A percentile compares a stretch with the other conserved stretches of the same genome.
Conservation (phyloP, 2,888 invertebrate species). For the Tolmerus cingulatus region DNA sequence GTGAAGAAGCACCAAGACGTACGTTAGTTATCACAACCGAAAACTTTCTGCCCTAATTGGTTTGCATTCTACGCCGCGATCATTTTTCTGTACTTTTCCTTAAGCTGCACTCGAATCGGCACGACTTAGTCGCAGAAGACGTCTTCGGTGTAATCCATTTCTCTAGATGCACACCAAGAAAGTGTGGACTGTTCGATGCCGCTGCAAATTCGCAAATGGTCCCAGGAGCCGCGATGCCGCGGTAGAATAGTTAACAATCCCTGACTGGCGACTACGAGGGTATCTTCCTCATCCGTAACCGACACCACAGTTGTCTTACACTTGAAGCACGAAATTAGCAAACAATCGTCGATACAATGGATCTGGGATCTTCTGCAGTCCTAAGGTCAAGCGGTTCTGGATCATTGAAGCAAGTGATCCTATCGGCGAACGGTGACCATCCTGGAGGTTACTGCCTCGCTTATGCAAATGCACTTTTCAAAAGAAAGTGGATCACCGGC, state of each 20-base stretch:
- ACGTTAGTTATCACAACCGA: constrained; percentile 25
- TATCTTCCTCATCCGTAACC: constrained; percentile 32
- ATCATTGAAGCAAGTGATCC: not conserved
- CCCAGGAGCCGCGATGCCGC: not conserved
- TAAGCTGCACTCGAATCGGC: constrained; percentile 5
- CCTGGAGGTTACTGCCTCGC: constrained; percentile 16
- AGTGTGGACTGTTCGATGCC: constrained; percentile 1
- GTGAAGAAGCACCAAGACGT: constrained; percentile 8
- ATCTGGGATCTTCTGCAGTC: not conserved
- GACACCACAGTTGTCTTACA: not conserved
- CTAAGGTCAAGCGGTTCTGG: constrained; percentile 17
- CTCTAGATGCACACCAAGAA: not conserved
- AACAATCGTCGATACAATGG: not conserved
- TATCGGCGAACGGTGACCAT: not conserved
- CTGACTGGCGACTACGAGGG: not conserved
- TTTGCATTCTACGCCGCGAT: constrained; percentile 17
- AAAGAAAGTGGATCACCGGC: not conserved
- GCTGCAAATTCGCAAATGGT: not conserved
- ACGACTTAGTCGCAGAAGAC: not conserved
- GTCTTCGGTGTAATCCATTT: not conserved
- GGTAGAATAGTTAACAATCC: not conserved
- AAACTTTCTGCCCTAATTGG: constrained; percentile 48
- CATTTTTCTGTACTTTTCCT: constrained; percentile 16
- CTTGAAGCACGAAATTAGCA: constrained; percentile 26
- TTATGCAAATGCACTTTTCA: not conserved